These are phyloP conservation scores for Halichoerus grypus DNA, from an alignment of 2,113 vertebrate species.

Conservation along the genomic window DNA sequence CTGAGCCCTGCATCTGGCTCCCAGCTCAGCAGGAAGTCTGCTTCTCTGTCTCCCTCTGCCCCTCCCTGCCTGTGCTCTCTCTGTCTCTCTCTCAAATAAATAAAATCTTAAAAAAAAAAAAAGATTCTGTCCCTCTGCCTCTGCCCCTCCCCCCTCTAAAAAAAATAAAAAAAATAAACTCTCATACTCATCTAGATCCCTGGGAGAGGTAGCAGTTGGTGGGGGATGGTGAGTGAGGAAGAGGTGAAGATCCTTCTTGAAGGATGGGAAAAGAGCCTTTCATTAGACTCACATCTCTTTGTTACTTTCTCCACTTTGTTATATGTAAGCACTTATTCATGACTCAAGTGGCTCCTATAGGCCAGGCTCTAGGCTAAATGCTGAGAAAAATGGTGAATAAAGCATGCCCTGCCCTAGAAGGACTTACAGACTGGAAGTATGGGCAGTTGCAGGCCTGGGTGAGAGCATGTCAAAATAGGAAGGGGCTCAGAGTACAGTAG, in stretches of 20 bases:
- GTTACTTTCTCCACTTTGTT: not conserved
- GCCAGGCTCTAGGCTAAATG: not conserved
- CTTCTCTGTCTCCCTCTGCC: not conserved
- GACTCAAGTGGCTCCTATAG: not conserved
- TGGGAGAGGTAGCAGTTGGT: not conserved
- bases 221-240: not conserved
- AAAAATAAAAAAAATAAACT: not conserved
- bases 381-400: not conserved
- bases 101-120: not conserved
- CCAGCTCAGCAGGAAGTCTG: not conserved
- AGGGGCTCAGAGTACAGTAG: accelerated
- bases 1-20: not conserved
- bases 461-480: not conserved
- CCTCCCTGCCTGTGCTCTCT: not conserved
- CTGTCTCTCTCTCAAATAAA: not conserved
- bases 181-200: not conserved
- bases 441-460: not conserved
- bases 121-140: not conserved
- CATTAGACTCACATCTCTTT: not conserved
- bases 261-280: not conserved
- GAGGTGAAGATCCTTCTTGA: not conserved
- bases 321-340: not conserved
- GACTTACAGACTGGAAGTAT: not conserved
- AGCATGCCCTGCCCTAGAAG: not conserved
- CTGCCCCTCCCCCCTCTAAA: not conserved